Evolutionary conservation across 2,113 vertebrate species (phyloP).

Genomic region (Isichthys henryi): DNA sequence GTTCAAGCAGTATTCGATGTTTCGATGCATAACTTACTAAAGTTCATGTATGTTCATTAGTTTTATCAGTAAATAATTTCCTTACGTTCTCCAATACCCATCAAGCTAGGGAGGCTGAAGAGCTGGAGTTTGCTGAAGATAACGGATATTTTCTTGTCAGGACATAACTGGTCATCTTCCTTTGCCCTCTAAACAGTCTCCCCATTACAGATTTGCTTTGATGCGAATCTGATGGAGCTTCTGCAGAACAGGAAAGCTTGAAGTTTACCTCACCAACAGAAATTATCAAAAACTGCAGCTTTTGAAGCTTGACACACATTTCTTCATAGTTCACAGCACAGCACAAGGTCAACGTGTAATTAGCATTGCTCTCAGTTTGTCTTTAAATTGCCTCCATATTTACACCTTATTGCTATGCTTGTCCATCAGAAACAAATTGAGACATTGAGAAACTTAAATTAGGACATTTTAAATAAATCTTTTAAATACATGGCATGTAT

Average conservation of each 20-base stretch:
- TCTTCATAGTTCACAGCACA: conserved; percentile 55
- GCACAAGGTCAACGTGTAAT: conserved; percentile 57
- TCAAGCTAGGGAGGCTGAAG: conserved; percentile 56
- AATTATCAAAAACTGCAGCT: conserved; percentile 6
- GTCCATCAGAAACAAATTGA: not conserved
- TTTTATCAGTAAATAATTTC: conserved; percentile 67
- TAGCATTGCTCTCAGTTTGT: conserved; percentile 56
- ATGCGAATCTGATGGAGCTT: conserved; percentile 40
- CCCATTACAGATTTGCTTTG: conserved; percentile 50
- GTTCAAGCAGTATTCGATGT: conserved; percentile 72
- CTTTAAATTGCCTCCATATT: not conserved
- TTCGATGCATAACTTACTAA: conserved; percentile 73
- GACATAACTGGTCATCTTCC: conserved; percentile 41
- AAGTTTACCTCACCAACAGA: conserved; percentile 2
- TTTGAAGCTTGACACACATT: conserved; percentile 49
- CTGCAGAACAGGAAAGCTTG: conserved; percentile 21
- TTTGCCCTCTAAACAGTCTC: conserved; percentile 40
- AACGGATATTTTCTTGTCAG: conserved; percentile 49
- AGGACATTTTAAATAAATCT: not conserved
- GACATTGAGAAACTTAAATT: not conserved
- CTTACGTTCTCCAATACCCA: conserved; percentile 67
- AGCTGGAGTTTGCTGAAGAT: conserved; percentile 50
- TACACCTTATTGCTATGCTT: not conserved
- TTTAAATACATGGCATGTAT: conserved; percentile 45
- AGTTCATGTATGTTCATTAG: conserved; percentile 76